Evolutionary conservation across 2,888 invertebrate species (phyloP), one percentile per base, ranked within the genome.

Genomic region (Athripsodes cinereus): DNA sequence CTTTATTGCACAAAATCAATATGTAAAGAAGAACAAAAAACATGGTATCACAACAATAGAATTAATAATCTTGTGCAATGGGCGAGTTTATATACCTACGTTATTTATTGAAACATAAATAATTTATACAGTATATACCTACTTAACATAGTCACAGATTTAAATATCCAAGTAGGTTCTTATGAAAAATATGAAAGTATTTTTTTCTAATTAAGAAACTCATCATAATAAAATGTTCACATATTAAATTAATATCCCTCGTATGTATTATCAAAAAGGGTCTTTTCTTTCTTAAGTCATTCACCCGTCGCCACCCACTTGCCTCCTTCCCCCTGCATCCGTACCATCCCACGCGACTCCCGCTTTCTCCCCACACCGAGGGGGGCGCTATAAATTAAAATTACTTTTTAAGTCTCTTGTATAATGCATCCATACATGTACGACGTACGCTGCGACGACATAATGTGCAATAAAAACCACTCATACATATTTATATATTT

Each of bases 241-340:
- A 60, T 46, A 54, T 55, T 59, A 57, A 20, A 54, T 55, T 61
- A 54, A 58, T 59, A 47, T 59, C 58, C 55, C 53, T 51, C 55
- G 57, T 58, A 61, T 55, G 61, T 57, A 55, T 63, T 61, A 57
- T 60, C 60, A 53, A 60, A 63, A 63, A 59, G 61, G 59, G 59
- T 40, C 63, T 59, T 61, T 63, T 63, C 63, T 63, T 61, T 62
- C 60, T 62, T 61, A 63, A 63, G 63, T 63, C 63, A 61, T 54
- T 58, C 59, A 56, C 59, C 55, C 63, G 44, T 57, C 62, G 47
- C 52, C 16, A 13, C 47, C 46, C 46, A 19, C 40, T 10, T 51
- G 18, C 52, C 50, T 21, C 53, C 53, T 35, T 13, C 34, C 22
- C 49, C 48, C 46, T 20, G 18, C 35, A 13, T 20, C 58, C 20